A percentile compares a stretch with the other conserved stretches of the same genome.
phyloP scores from a whole-genome alignment of 1,140 invertebrate genomes.

The Vollenhovia emeryi region DNA sequence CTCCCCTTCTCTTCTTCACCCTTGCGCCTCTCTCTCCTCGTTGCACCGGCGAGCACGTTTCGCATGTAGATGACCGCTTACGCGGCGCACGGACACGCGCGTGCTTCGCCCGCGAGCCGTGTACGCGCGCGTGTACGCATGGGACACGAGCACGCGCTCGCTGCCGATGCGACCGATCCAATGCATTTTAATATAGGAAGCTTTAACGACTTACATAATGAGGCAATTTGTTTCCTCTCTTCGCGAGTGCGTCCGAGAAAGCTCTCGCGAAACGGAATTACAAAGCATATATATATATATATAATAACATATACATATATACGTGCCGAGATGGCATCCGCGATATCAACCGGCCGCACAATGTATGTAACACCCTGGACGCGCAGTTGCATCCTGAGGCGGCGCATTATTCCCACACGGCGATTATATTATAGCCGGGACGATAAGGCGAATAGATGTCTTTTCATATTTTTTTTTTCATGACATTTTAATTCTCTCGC shows the following conservation, averaged over 20 bases:
- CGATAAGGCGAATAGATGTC: conserved; percentile 19
- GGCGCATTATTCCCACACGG: background rate
- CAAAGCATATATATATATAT: conserved; percentile 27
- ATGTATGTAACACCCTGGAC: conserved; percentile 25
- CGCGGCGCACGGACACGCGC: background rate
- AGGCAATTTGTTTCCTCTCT: conserved; percentile 50
- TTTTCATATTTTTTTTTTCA: background rate
- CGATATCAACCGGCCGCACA: conserved; percentile 26
- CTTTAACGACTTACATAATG: conserved; percentile 55
- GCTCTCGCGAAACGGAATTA: conserved; percentile 43
- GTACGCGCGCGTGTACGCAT: background rate
- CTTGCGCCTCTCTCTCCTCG: background rate
- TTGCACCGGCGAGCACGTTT: background rate
- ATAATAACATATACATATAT: too few relatives aligned
- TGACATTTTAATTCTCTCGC: background rate
- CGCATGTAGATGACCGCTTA: conserved; percentile 34
- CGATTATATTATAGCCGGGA: background rate
- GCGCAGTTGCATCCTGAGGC: background rate
- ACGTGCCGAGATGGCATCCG: conserved; percentile 35
- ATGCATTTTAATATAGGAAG: conserved; percentile 52
- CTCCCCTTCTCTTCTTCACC: too few relatives aligned
- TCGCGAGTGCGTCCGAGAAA: background rate
- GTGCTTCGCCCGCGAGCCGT: background rate
- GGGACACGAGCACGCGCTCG: background rate
- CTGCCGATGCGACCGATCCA: conserved; percentile 22